phyloP scores from a whole-genome alignment of 1,140 invertebrate genomes.

The Paracyclopina nana region DNA sequence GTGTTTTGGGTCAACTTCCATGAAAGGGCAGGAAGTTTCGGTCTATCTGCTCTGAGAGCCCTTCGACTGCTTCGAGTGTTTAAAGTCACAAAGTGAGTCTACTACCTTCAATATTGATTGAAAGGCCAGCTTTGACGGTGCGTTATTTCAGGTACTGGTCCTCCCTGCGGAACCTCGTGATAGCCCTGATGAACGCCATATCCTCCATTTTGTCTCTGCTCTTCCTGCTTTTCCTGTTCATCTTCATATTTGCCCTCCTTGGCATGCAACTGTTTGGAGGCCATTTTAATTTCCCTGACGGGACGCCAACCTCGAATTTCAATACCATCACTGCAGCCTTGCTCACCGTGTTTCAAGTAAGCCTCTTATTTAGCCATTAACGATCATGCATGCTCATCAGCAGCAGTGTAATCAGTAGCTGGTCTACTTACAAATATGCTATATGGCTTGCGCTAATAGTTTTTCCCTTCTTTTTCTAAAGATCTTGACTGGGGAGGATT shows the following conservation, averaged over 20 bases:
- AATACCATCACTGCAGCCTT: slow-evolving; percentile 98
- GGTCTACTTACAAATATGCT: no score
- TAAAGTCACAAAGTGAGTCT: slow-evolving; percentile 58
- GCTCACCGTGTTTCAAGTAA: slow-evolving; percentile 95
- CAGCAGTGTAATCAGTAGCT: no score
- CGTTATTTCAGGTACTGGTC: slow-evolving; percentile 85
- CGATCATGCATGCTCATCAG: no score
- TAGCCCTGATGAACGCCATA: slow-evolving; percentile 98
- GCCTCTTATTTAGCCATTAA: background rate
- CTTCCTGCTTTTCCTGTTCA: slow-evolving; percentile 64
- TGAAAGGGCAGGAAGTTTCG: slow-evolving; percentile 68
- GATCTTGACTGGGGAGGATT: slow-evolving; percentile 99
- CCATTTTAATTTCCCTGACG: slow-evolving; percentile 87
- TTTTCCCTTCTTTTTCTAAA: slow-evolving; percentile 25
- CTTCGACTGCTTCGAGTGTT: slow-evolving; percentile 94
- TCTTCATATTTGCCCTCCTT: slow-evolving; percentile 8
- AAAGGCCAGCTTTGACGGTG: slow-evolving; percentile 10
- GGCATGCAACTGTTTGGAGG: slow-evolving; percentile 80
- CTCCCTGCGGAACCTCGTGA: slow-evolving; percentile 89
- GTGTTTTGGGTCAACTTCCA: slow-evolving; percentile 94
- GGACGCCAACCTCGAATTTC: slow-evolving; percentile 92
- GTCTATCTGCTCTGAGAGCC: slow-evolving; percentile 93
- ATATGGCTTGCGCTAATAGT: no score
- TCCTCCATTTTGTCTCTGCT: slow-evolving; percentile 97
- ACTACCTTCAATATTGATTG: background rate